Percentiles rank a stretch among this genome's conserved stretches.
These are phyloP conservation scores for Mastigias papua DNA, from an alignment of 30 jellyfish, hydroid and myxozoan genomes.

Conservation along the genomic window DNA sequence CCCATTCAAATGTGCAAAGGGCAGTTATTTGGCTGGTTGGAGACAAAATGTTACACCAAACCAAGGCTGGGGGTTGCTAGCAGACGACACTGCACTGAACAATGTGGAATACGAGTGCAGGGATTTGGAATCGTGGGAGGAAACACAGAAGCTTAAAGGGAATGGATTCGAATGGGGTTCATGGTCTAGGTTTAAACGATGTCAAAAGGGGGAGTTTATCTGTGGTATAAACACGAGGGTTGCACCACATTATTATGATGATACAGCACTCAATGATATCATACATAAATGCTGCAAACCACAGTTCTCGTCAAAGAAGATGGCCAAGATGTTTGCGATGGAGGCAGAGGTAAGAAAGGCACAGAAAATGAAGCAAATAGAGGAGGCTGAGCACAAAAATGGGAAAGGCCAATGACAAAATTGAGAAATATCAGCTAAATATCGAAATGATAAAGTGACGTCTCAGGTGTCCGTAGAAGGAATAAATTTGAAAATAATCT, in stretches of 20 bases:
- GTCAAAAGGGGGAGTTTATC: constrained; percentile 48
- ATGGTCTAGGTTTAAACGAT: constrained; percentile 44
- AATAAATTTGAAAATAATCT: no score
- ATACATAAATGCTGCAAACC: constrained; percentile 63
- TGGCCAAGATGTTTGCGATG: constrained; percentile 14
- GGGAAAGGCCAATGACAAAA: neutral
- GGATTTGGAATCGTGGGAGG: constrained; percentile 38
- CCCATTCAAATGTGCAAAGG: constrained; percentile 18
- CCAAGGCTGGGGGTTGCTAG: constrained; percentile 16
- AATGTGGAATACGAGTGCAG: constrained; percentile 63
- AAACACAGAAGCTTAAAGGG: constrained; percentile 6
- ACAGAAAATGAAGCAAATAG: neutral
- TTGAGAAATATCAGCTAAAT: no score
- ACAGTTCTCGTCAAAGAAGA: constrained; percentile 17
- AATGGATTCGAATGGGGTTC: constrained; percentile 17
- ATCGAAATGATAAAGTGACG: no score
- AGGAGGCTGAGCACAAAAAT: neutral
- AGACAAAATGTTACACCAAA: constrained; percentile 49
- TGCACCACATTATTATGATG: constrained; percentile 33
- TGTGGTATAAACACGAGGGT: constrained; percentile 54
- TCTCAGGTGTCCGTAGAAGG: no score
- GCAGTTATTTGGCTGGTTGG: constrained; percentile 42
- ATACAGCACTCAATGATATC: constrained; percentile 57
- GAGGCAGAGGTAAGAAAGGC: neutral
- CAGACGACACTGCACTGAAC: constrained; percentile 46